phyloP scores from a whole-genome alignment of 2,113 vertebrate species.

The Dendrocopos noguchii region DNA sequence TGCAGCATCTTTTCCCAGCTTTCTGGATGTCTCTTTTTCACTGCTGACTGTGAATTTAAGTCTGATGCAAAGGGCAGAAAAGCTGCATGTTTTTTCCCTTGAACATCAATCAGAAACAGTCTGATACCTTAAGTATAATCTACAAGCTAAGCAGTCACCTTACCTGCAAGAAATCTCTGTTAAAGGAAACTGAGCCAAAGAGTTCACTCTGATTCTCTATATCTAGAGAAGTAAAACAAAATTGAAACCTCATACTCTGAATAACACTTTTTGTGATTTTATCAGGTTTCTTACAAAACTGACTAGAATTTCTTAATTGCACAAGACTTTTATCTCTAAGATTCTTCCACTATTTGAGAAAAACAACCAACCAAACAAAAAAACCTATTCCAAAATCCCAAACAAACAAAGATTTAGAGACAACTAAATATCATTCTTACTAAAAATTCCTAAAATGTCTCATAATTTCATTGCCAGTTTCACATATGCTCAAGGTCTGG shows the following conservation, averaged over 20 bases:
- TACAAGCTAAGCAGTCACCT: background rate
- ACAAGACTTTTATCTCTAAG: background rate
- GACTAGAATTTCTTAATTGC: background rate
- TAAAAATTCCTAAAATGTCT: background rate
- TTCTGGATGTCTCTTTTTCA: background rate
- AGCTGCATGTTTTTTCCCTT: background rate
- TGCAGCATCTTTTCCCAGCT: background rate
- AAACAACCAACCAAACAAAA: background rate
- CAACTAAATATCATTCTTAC: background rate
- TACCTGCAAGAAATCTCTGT: background rate
- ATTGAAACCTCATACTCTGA: background rate
- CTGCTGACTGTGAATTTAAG: conserved; percentile 22
- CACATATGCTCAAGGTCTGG: background rate
- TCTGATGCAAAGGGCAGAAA: background rate
- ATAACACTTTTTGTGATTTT: background rate
- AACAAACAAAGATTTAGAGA: background rate
- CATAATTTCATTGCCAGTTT: background rate
- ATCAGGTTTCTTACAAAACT: background rate
- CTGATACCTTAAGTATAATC: background rate
- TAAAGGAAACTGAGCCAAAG: background rate
- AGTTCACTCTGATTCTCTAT: background rate
- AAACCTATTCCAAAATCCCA: too few relatives aligned
- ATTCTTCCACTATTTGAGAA: background rate
- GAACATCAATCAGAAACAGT: background rate
- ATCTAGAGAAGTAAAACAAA: background rate